Conservation (phyloP, 2,888 invertebrate genomes). For the Dendrolimus pini region DNA sequence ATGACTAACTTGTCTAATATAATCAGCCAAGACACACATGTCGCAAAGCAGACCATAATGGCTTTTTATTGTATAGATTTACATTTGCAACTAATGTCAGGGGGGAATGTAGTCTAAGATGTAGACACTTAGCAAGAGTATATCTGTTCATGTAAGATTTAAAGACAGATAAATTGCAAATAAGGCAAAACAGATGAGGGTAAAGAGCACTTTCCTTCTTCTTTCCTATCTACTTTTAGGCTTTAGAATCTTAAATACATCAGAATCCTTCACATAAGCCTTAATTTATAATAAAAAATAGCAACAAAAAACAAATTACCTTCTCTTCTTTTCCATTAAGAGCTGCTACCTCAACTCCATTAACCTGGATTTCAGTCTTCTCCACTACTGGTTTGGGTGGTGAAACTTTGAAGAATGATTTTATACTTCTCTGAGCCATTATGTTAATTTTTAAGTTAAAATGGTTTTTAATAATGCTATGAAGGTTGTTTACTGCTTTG, state of each 20-base stretch:
- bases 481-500: background rate
- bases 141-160: too few species aligned
- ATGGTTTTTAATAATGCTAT: background rate
- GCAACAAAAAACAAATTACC: constrained; percentile 1
- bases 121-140: too few species aligned
- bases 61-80: too few species aligned
- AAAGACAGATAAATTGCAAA: background rate
- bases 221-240: too few species aligned
- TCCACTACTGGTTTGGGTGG: constrained; percentile 36
- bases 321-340: constrained; percentile 19
- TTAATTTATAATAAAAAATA: too few species aligned
- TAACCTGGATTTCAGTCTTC: background rate
- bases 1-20: too few species aligned
- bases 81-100: too few species aligned
- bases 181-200: background rate
- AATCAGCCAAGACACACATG: too few species aligned
- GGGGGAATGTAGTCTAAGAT: too few species aligned
- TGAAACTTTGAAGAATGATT: constrained; percentile 58
- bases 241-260: too few species aligned
- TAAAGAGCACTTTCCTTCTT: background rate
- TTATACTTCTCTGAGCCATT: constrained; percentile 68
- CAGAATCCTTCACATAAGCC: too few species aligned
- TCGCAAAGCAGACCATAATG: too few species aligned
- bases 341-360: constrained; percentile 1
- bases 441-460: constrained; percentile 12